phyloP scores from a whole-genome alignment of 1,140 invertebrate genomes.

The Aphelenchoides besseyi region DNA sequence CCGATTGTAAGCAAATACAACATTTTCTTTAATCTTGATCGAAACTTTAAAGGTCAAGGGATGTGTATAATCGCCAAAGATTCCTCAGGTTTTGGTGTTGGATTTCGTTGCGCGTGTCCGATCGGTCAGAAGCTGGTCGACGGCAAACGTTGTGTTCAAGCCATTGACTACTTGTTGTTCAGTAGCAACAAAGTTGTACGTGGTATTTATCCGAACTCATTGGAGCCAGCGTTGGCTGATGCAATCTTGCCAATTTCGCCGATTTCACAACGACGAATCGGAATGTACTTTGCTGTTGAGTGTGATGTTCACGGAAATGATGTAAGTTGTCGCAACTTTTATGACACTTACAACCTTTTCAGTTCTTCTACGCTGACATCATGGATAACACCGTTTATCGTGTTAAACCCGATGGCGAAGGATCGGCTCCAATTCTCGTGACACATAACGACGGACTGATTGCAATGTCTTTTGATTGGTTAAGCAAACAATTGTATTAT shows the following conservation, averaged over 20 bases:
- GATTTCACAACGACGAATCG: slow-evolving; percentile 84
- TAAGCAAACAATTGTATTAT: slow-evolving; percentile 92
- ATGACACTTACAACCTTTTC: too few relatives aligned
- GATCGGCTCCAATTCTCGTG: slow-evolving; percentile 83
- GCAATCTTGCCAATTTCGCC: slow-evolving; percentile 80
- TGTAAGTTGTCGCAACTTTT: too few relatives aligned
- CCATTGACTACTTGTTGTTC: slow-evolving; percentile 90
- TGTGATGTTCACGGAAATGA: slow-evolving; percentile 74
- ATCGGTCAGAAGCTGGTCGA: slow-evolving; percentile 73
- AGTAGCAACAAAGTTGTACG: slow-evolving; percentile 94
- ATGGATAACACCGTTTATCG: slow-evolving; percentile 62
- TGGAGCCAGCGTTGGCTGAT: slow-evolving; percentile 84
- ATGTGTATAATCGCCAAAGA: slow-evolving; percentile 86
- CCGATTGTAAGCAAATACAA: too few relatives aligned
- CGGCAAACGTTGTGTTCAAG: slow-evolving; percentile 77
- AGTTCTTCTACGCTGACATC: slow-evolving; percentile 62
- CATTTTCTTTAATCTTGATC: too few relatives aligned
- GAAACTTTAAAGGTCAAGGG: too few relatives aligned
- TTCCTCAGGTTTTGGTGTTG: slow-evolving; percentile 74
- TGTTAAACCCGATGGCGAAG: slow-evolving; percentile 62
- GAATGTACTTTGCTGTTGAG: slow-evolving; percentile 85
- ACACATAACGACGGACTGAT: slow-evolving; percentile 96
- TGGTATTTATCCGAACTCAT: slow-evolving; percentile 83
- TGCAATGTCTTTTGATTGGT: slow-evolving; percentile 93
- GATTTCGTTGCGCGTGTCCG: slow-evolving; percentile 86